phyloP scores from a whole-genome alignment of 2,797 vertebrate species.

The Sus cebifrons region DNA sequence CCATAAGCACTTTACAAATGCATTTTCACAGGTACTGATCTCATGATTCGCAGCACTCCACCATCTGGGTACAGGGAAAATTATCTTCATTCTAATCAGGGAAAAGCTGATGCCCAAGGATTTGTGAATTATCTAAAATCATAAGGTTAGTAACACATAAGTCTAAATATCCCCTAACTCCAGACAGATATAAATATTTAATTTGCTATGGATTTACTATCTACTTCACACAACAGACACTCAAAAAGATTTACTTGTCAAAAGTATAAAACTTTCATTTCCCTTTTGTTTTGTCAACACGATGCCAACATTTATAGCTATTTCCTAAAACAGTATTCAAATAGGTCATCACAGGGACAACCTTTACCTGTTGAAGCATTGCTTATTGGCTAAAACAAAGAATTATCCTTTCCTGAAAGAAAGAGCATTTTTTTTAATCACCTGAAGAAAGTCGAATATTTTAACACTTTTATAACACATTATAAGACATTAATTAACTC shows the following conservation, averaged over 20 bases:
- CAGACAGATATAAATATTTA: background rate
- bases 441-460: constrained; percentile 56
- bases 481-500: constrained; percentile 56
- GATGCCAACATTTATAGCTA: background rate
- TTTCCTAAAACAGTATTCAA: constrained; percentile 23
- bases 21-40: background rate
- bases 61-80: background rate
- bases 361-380: background rate
- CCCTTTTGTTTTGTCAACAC: background rate
- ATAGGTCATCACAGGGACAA: background rate
- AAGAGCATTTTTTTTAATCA: background rate
- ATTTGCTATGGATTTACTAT: background rate
- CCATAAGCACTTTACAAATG: background rate
- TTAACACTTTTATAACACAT: constrained; percentile 2
- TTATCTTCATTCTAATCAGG: background rate
- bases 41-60: background rate
- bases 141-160: background rate
- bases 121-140: constrained; percentile 16
- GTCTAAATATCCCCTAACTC: background rate
- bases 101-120: background rate
- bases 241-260: background rate
- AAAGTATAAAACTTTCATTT: background rate
- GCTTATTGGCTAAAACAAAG: background rate
- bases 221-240: background rate
- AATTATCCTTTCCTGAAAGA: constrained; percentile 32